Percentiles rank a stretch among this genome's conserved stretches.
Conservation (phyloP, 2,113 vertebrate species). For the Saimiri boliviensis region DNA sequence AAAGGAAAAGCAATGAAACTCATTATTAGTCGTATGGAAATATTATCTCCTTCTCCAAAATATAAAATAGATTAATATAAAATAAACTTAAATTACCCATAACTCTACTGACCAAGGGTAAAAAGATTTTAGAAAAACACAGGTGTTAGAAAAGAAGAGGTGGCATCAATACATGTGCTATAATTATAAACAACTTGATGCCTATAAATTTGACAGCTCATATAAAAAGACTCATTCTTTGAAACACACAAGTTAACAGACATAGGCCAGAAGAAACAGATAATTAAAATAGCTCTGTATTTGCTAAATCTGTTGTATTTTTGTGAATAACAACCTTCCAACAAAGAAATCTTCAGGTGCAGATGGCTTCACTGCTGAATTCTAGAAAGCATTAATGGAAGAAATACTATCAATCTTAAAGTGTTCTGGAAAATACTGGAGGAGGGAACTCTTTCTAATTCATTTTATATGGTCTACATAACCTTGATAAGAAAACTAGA, state of each 20-base stretch:
- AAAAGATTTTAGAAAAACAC: neutral
- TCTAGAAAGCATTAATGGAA: slow-evolving; percentile 25
- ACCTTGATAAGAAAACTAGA: neutral
- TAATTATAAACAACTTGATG: neutral
- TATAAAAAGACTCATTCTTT: neutral
- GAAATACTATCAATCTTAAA: neutral
- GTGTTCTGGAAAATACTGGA: slow-evolving; percentile 25
- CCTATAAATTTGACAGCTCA: neutral
- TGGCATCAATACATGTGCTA: neutral
- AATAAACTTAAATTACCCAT: neutral
- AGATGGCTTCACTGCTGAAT: slow-evolving; percentile 39
- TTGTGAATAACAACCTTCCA: slow-evolving; percentile 40
- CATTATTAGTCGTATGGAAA: neutral
- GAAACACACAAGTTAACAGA: slow-evolving; percentile 15
- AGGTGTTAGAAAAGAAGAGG: neutral
- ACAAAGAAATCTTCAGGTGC: neutral
- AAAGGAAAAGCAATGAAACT: neutral
- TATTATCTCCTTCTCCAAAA: neutral
- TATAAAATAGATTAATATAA: neutral
- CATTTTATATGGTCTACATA: neutral
- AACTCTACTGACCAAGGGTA: neutral
- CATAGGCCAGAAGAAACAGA: neutral
- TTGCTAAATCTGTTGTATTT: slow-evolving; percentile 16
- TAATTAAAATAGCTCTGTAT: neutral
- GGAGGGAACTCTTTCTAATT: neutral